A percentile compares a stretch with the other conserved stretches of the same genome.
Evolutionary conservation across 2,113 vertebrate genomes (phyloP).

Genomic region (Crotalus helleri): DNA sequence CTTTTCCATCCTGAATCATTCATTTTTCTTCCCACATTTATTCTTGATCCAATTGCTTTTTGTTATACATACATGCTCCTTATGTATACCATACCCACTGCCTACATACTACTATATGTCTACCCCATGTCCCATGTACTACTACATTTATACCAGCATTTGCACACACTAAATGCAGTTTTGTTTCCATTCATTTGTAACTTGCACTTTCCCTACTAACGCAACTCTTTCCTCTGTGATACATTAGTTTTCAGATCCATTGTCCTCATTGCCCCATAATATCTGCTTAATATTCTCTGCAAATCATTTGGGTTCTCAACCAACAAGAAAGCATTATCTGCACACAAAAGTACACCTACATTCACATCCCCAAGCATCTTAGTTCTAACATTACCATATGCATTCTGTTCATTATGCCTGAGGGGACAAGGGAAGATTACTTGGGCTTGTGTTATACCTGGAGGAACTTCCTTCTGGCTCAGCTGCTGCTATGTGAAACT

Average conservation of each 20-base stretch:
- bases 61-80: not conserved
- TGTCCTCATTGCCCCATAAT: not conserved
- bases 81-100: not conserved
- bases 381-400: not conserved
- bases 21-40: not conserved
- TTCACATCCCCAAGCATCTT: not conserved
- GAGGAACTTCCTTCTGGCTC: not conserved
- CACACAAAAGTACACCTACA: not conserved
- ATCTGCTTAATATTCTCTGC: not conserved
- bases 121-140: not conserved
- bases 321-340: not conserved
- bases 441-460: not conserved
- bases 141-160: no score
- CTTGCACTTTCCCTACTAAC: not conserved
- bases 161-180: not conserved
- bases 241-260: not conserved
- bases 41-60: not conserved
- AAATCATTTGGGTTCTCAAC: not conserved
- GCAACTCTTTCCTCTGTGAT: not conserved
- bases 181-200: not conserved
- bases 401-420: not conserved
- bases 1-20: not conserved
- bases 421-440: not conserved
- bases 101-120: not conserved
- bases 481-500: not conserved